Percentiles rank a stretch among this genome's conserved stretches.
These are phyloP conservation scores for Sclerurus mexicanus DNA, from an alignment of 2,113 vertebrate species.

Conservation along the genomic window DNA sequence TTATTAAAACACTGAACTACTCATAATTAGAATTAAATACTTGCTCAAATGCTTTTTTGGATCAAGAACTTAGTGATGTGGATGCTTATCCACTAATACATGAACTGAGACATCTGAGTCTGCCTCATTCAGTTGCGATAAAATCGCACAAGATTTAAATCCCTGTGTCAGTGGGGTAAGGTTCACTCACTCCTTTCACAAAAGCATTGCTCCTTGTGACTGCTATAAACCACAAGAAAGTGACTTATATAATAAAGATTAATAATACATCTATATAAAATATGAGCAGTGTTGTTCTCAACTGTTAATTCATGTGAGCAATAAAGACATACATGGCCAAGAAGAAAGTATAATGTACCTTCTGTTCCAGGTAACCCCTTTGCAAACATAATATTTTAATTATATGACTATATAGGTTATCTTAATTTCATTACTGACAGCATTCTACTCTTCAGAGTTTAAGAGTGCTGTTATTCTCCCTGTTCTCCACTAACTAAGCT, in stretches of 20 bases:
- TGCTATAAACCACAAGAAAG: background rate
- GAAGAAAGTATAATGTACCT: background rate
- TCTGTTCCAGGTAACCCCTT: background rate
- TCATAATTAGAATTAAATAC: background rate
- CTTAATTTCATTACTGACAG: background rate
- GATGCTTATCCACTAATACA: background rate
- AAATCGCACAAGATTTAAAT: background rate
- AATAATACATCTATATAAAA: background rate
- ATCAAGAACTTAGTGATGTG: background rate
- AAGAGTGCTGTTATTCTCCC: background rate
- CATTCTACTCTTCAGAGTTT: background rate
- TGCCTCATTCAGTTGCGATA: background rate
- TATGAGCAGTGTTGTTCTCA: background rate
- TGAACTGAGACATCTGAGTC: background rate
- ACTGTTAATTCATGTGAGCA: background rate
- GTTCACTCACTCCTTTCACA: background rate
- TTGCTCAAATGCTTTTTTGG: background rate
- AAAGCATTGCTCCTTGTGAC: background rate
- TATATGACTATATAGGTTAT: background rate
- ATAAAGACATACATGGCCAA: background rate
- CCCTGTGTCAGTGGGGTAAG: background rate
- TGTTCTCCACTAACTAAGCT: background rate
- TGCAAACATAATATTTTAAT: constrained; percentile 14
- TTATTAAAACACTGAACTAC: background rate
- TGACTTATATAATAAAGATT: background rate